These are phyloP conservation scores for Heliconius erato DNA, from an alignment of 2,888 invertebrate genomes.

Conservation along the genomic window DNA sequence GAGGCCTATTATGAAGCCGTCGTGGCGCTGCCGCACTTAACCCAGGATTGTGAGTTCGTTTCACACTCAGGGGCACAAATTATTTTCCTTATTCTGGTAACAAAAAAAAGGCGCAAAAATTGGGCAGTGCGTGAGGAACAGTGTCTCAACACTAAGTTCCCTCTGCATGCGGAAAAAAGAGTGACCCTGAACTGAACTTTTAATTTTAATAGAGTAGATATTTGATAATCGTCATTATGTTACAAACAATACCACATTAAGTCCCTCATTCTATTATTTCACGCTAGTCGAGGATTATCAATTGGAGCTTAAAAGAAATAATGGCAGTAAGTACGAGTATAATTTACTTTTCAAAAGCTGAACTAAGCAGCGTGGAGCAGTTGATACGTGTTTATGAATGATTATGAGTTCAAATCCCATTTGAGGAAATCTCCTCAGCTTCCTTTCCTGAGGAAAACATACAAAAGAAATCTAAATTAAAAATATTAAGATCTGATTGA, in stretches of 20 bases:
- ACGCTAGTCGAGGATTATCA: conserved; percentile 53
- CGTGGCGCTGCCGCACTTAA: too few species aligned
- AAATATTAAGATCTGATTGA: too few species aligned
- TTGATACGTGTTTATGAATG: too few species aligned
- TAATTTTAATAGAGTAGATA: not conserved
- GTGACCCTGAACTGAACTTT: not conserved
- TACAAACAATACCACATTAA: not conserved
- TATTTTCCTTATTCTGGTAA: too few species aligned
- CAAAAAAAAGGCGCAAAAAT: not conserved
- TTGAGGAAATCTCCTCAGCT: not conserved
- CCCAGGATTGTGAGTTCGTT: too few species aligned
- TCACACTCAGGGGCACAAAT: too few species aligned
- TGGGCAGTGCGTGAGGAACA: not conserved
- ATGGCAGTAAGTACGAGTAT: conserved; percentile 48
- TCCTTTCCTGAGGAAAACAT: too few species aligned
- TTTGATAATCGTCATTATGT: not conserved
- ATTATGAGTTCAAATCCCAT: not conserved
- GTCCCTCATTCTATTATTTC: conserved; percentile 20
- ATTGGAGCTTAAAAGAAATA: conserved; percentile 49
- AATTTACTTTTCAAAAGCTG: not conserved
- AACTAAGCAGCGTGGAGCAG: not conserved
- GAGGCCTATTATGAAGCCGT: too few species aligned
- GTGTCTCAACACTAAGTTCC: not conserved
- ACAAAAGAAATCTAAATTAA: too few species aligned
- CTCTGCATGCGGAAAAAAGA: not conserved